phyloP scores from a whole-genome alignment of 2,797 vertebrate species.

The Urophycis tenuis region DNA sequence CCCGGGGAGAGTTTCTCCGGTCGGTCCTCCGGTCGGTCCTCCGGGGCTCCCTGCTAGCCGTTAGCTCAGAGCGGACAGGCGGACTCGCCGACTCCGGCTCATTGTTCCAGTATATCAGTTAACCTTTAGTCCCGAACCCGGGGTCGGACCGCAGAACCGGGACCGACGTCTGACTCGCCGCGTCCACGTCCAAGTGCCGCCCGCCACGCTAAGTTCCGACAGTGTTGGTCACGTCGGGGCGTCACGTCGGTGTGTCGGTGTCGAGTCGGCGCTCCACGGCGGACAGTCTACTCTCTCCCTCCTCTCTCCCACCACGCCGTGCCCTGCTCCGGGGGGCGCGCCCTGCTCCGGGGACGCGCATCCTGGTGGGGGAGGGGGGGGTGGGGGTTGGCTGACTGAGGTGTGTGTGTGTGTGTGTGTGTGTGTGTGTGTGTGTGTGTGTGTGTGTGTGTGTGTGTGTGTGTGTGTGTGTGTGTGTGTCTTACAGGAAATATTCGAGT shows the following conservation, averaged over 20 bases:
- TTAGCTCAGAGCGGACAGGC: not conserved
- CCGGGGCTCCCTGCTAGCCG: no score
- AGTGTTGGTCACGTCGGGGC: not conserved
- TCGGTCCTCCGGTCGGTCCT: no score
- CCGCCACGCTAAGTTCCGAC: not conserved
- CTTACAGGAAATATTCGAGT: not conserved
- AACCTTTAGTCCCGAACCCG: not conserved
- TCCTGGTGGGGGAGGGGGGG: not conserved
- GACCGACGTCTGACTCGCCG: not conserved
- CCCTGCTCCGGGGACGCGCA: not conserved
- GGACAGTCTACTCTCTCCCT: not conserved
- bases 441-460: no score
- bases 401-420: no score
- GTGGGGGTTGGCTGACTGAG: not conserved
- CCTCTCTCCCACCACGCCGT: not conserved
- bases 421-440: not conserved
- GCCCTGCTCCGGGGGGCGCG: slow-evolving; percentile 3
- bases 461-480: not conserved
- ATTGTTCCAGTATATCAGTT: not conserved
- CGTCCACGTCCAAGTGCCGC: not conserved
- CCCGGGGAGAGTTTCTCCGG: no score
- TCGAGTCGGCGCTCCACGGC: not conserved
- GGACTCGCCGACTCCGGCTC: not conserved
- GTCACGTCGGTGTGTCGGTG: not conserved
- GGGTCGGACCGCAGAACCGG: not conserved